Percentiles rank a stretch among this genome's conserved stretches.
phyloP scores from a whole-genome alignment of 2,888 invertebrate genomes.

The Cosmia trapezina region DNA sequence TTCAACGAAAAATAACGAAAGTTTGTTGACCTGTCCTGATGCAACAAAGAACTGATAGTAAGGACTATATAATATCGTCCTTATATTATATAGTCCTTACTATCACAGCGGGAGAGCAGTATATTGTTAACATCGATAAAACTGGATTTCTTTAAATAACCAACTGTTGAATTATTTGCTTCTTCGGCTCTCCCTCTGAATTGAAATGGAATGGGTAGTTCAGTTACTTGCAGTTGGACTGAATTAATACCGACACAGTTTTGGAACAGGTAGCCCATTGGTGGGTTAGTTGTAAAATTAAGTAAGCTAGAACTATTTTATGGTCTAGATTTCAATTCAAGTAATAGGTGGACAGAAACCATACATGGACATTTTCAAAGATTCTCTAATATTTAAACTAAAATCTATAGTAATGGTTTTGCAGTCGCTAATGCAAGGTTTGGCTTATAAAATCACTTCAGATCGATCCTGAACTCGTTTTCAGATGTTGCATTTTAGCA shows the following conservation, averaged over 20 bases:
- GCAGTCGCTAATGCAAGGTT: neutral
- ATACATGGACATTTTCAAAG: neutral
- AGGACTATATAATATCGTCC: no score
- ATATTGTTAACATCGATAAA: neutral
- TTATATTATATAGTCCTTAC: neutral
- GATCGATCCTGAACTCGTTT: neutral
- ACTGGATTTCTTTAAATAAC: constrained; percentile 47
- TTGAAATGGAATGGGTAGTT: neutral
- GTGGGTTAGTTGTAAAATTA: neutral
- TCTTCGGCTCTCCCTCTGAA: neutral
- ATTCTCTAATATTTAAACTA: neutral
- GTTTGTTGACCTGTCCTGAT: neutral
- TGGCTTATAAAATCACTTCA: neutral
- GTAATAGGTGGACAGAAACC: no score
- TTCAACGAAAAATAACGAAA: neutral
- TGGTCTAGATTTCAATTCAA: neutral
- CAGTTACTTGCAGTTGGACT: neutral
- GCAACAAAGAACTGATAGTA: neutral
- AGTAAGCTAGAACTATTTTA: neutral
- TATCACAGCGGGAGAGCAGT: constrained; percentile 32
- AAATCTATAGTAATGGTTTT: neutral
- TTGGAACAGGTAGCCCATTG: neutral
- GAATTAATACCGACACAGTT: neutral
- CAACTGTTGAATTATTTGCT: neutral
- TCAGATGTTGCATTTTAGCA: no score